Evolutionary conservation across 2,888 invertebrate genomes (phyloP), one percentile per base, ranked within the genome.

Genomic region (Parapristionchus giblindavisi): DNA sequence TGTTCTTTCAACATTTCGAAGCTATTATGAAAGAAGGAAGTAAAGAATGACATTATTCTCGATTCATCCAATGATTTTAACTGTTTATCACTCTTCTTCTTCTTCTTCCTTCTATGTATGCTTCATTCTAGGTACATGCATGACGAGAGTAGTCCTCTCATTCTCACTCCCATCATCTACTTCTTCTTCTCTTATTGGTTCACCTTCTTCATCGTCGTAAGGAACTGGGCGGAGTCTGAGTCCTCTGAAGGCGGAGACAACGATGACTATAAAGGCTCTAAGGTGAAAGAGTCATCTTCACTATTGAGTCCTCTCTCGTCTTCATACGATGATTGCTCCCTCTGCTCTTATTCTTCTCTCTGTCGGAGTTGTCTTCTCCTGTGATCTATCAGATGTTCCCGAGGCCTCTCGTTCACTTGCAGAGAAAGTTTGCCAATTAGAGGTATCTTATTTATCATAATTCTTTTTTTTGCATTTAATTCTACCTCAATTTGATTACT

Each of bases 351-450:
- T 68, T 2, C 52, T 52, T 1, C 51, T 68, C n/a, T 34, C 52
- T 8, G 51, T 38, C 2, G 68, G 51, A 32, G 21, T 27, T 24
- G 32, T 29, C 0, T 52, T 68, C 34, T 51, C 68, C 24, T 81
- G 81, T 65, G 79, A 81, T 52, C 58, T 79, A 36, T 75, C 79
- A 11, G 51, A 72, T 32, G 48, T 77, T 1, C 40, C 51, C 24
- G 80, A 80, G 24, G 52, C 54, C 3, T 75, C 77, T 27, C 78
- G 77, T 36, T 76, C 76, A 11, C 75, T 77, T 52, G 80, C 75
- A n/a, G 43, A 78, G 32, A 79, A 78, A 6, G n/a, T 82, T 43
- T 82, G 82, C 54, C 73, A 71, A 8, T 71, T 82, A 38, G 82
- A 82, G 79, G 82, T 82, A 36, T 14, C 66, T 34, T 29, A n/a